Evolutionary conservation across 2,797 vertebrate genomes (phyloP), one percentile per base, ranked within the genome.

Genomic region (Characodon lateralis): DNA sequence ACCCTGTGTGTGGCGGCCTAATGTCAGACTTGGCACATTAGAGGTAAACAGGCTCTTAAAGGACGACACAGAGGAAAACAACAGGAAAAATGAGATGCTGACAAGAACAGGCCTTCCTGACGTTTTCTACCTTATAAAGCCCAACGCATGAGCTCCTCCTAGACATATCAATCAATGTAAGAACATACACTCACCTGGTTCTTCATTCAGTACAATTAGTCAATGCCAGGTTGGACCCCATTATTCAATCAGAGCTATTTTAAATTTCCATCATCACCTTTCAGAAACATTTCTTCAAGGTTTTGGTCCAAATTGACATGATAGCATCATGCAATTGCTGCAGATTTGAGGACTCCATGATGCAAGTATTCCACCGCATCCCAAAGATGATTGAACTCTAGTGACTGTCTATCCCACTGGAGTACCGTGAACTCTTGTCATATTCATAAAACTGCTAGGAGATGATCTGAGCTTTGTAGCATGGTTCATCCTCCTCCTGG

Each of bases 21-120:
- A 95, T 92, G 91, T 95, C 93, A 96, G 93, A 93, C 92, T 94
- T 92, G 91, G 92, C 89, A 84, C 90, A 77, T 68, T 50, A 24
- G 76, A 77, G 82, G 88, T 87, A 89, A 94, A 88, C 90, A 90
- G 83, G 79, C 83, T 81, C 86, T 84, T 79, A 72, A 65, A 81
- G 80, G 79, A 43, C 73, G 75, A 88, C 83, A 75, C 72, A 79
- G 50, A 78, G 69, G 65, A 72, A 77, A 74, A 73, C 66, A 76
- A 69, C 75, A 43, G 82, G 90, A 80, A 31, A 90, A 89, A 89
- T 77, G 86, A 91, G 89, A 85, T 84, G 79, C 55, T 74, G 79
- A 90, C 85, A 87, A 89, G 79, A 87, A 71, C 71, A 78, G 76
- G 58, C 18, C 81, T 91, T 89, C 76, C 71, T 72, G 83, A 85